phyloP scores from a whole-genome alignment of 2,797 vertebrate species.

The Syngnathus rostellatus region DNA sequence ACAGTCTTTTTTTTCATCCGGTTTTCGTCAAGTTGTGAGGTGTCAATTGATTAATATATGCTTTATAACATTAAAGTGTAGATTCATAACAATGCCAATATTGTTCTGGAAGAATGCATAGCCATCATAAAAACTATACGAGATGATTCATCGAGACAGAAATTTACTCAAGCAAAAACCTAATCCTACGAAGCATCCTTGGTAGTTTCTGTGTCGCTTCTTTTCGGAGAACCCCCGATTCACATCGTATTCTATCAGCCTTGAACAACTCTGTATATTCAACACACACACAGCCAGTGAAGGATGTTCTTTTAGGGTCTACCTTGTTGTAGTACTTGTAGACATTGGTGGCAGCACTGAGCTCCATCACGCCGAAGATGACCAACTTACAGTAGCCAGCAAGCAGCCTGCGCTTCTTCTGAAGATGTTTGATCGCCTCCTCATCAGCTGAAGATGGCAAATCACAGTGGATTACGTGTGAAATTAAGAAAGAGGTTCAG shows the following conservation, averaged over 20 bases:
- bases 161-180: not conserved
- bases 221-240: not conserved
- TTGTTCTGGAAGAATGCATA: not conserved
- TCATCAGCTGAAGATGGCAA: conserved; percentile 38
- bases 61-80: not conserved
- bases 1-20: too few relatives aligned
- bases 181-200: not conserved
- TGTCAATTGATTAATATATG: not conserved
- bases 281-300: not conserved
- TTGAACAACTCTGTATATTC: not conserved
- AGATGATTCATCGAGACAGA: not conserved
- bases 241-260: not conserved
- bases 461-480: not conserved
- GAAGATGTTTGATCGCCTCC: conserved; percentile 60
- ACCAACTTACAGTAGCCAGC: conserved; percentile 83
- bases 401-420: conserved; percentile 74
- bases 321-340: conserved; percentile 86
- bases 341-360: conserved; percentile 74
- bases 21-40: too few relatives aligned
- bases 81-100: not conserved
- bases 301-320: not conserved
- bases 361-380: conserved; percentile 74
- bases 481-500: not conserved
- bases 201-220: not conserved
- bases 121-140: not conserved